Evolutionary conservation across 2,113 vertebrate species (phyloP).

Genomic region (Numenius arquata): DNA sequence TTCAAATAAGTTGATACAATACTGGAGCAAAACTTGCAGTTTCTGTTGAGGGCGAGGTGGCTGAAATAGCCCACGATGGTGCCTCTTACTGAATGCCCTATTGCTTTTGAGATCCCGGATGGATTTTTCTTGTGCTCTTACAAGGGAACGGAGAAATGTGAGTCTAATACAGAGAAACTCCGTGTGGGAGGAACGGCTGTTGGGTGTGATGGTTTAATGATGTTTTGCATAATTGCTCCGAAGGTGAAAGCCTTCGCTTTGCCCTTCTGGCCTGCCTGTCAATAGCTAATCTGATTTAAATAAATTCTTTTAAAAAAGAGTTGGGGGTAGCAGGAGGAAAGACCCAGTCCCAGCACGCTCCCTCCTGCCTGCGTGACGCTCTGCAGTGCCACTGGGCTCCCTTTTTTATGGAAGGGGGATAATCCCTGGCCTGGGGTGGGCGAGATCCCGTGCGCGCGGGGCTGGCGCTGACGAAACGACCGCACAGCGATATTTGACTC

Average conservation of each 20-base stretch:
- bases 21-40: background rate
- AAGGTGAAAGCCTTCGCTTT: background rate
- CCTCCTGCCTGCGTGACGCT: background rate
- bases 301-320: rapidly evolving
- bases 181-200: background rate
- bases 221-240: background rate
- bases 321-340: background rate
- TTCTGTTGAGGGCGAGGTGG: background rate
- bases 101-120: background rate
- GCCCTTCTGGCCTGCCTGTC: background rate
- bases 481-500: background rate
- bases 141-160: background rate
- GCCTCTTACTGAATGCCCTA: background rate
- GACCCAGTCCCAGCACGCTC: background rate
- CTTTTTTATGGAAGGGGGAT: background rate
- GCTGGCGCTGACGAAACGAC: background rate
- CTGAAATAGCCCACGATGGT: rapidly evolving
- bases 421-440: background rate
- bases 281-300: background rate
- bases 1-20: rapidly evolving
- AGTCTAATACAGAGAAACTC: background rate
- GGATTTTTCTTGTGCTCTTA: background rate
- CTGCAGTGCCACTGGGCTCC: background rate
- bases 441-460: background rate
- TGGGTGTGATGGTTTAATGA: background rate